phyloP scores from a whole-genome alignment of 2,113 vertebrate species.

The Nibea albiflora region DNA sequence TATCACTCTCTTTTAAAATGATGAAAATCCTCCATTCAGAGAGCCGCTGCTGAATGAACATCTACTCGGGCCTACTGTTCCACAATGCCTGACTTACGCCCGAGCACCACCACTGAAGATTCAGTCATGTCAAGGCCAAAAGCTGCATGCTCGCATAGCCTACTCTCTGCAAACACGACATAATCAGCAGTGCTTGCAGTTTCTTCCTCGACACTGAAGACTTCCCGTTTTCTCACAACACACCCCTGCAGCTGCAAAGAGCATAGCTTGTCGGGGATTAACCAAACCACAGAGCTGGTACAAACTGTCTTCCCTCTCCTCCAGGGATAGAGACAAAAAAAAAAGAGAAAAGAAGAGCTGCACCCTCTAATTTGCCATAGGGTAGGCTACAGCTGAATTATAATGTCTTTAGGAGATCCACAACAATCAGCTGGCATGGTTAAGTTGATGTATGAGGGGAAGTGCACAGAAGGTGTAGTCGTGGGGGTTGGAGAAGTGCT shows the following conservation, averaged over 20 bases:
- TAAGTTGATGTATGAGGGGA: slow-evolving; percentile 37
- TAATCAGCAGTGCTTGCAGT: slow-evolving; percentile 42
- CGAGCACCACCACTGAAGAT: slow-evolving; percentile 5
- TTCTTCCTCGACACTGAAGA: slow-evolving; percentile 30
- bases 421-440: slow-evolving; percentile 47
- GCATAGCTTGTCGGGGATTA: slow-evolving; percentile 51
- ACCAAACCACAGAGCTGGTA: slow-evolving; percentile 53
- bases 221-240: slow-evolving; percentile 53
- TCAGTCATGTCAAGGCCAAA: slow-evolving; percentile 36
- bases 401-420: slow-evolving; percentile 56
- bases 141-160: too few species aligned
- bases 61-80: neutral
- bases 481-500: slow-evolving; percentile 12
- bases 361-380: slow-evolving; percentile 71
- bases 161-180: slow-evolving; percentile 13
- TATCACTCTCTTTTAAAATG: slow-evolving; percentile 12
- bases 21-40: neutral
- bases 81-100: neutral
- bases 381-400: slow-evolving; percentile 64
- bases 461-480: slow-evolving; percentile 20
- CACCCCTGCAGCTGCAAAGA: slow-evolving; percentile 60
- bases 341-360: slow-evolving; percentile 35
- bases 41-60: slow-evolving; percentile 1
- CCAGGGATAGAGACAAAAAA: slow-evolving; percentile 36
- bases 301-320: slow-evolving; percentile 49